Base-by-base conservation (phyloP, 1,140 invertebrate genomes). In the Chrysopa pallens region DNA sequence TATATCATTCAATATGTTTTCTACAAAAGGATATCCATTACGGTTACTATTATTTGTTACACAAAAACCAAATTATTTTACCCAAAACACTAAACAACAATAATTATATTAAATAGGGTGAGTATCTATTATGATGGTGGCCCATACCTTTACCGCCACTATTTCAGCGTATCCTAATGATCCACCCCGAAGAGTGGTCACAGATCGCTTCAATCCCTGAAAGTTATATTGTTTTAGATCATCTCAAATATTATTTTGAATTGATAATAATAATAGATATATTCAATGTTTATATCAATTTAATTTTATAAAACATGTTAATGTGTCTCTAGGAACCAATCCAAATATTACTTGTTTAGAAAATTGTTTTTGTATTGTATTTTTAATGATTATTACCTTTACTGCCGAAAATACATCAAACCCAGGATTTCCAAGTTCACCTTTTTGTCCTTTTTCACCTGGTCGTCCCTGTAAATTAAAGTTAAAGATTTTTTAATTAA, bases 151-250 rank as follows among this genome's bases (percentile, higher is more conserved):
- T 51, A 93, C 83, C 60, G 87, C 87, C 66, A 92, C 87, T 68
- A 92, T 89, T 76, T 92, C 87, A 49, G 88, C 87, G 66, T 84
- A 87, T 57, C 84, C 84, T 58, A 88, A 70, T 47, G 82, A 83
- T 52, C 84, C 84, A 56, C 84, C 83, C 58, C 81, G 72, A 53
- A 87, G 70, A 50, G 83, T 85, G 52, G 86, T 90, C 68, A 93
- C 86, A 51, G 87, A 91, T 66, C 88, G 74, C 73, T 92, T 93
- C 69, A 91, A 76, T 59, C 85, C 86, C 76, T 77, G 69, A 40
- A 61, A 52, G 46, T 44, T 33, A 23, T 5, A 23, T 23, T 23
- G 5, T 23, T 23, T 23, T 23, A 23, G 17, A 23, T 23, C 17
- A 23, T 23, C 17, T 23, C 17, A 23, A 23, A 3, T 23, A 23